Conservation (phyloP, 2,113 vertebrate genomes). For the Cygnus buccinator region DNA sequence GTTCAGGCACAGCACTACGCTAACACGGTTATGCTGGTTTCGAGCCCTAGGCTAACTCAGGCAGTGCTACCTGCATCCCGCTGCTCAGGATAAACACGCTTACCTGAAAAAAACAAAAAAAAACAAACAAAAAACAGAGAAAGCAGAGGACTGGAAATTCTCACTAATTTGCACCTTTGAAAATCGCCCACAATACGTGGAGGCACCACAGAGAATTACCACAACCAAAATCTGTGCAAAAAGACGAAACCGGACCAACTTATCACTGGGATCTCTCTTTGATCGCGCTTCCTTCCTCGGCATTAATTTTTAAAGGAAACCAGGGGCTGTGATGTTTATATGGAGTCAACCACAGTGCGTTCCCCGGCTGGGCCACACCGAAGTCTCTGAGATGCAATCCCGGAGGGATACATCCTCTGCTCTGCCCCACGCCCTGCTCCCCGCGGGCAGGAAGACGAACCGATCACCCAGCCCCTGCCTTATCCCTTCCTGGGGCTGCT, state of each 20-base stretch:
- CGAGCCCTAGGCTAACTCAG: neutral
- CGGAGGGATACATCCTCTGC: neutral
- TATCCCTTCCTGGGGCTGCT: neutral
- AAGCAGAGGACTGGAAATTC: neutral
- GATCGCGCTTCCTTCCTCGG: neutral
- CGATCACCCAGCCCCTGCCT: neutral
- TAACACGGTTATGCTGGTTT: neutral
- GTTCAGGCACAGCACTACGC: neutral
- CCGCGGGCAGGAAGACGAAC: neutral
- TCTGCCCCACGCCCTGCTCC: neutral
- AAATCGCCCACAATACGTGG: neutral
- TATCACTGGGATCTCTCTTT: conserved; percentile 18
- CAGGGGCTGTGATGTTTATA: neutral
- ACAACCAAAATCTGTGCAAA: neutral
- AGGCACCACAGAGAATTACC: neutral
- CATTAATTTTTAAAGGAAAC: conserved; percentile 39
- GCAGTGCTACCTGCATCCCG: neutral
- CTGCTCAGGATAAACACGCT: neutral
- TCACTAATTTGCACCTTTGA: neutral
- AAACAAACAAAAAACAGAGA: too few species aligned
- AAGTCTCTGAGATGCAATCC: neutral
- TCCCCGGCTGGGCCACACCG: neutral
- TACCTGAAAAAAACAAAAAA: neutral
- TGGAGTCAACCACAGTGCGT: neutral
- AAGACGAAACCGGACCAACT: neutral